Percentiles rank a stretch among this genome's conserved stretches.
Conservation (phyloP, 2,888 invertebrate genomes). For the Lucinisca nassula region DNA sequence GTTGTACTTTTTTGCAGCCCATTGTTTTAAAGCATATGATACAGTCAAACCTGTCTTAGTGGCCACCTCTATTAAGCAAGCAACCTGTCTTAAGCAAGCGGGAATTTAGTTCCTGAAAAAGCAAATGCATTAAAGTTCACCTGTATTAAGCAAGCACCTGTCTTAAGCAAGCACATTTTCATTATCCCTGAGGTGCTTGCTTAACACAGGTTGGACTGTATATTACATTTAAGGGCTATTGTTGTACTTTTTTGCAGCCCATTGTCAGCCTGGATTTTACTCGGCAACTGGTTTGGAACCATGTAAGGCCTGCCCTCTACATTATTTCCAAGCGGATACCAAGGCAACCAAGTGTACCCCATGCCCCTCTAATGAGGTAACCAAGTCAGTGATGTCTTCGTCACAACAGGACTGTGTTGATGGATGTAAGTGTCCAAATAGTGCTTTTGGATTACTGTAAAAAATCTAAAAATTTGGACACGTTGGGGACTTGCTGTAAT, state of each 20-base stretch:
- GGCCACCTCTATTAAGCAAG: no score
- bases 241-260: slow-evolving; percentile 54
- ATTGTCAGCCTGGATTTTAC: slow-evolving; percentile 71
- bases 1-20: slow-evolving; percentile 54
- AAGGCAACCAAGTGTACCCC: slow-evolving; percentile 67
- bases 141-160: no score
- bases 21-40: no score
- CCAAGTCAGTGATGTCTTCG: slow-evolving; percentile 43
- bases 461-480: no score
- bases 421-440: slow-evolving; percentile 72
- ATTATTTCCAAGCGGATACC: slow-evolving; percentile 68
- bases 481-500: no score
- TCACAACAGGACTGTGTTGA: slow-evolving; percentile 62
- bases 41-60: no score
- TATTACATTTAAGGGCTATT: not conserved
- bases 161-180: no score
- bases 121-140: no score
- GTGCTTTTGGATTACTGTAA: no score
- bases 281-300: slow-evolving; percentile 74
- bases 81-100: no score
- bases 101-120: no score
- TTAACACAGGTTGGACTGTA: not conserved
- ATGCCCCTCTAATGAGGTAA: slow-evolving; percentile 68
- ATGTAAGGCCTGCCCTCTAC: slow-evolving; percentile 73
- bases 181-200: no score